These are phyloP conservation scores for Neocrepidodera transversa DNA, from an alignment of 2,888 invertebrate genomes.

Conservation along the genomic window DNA sequence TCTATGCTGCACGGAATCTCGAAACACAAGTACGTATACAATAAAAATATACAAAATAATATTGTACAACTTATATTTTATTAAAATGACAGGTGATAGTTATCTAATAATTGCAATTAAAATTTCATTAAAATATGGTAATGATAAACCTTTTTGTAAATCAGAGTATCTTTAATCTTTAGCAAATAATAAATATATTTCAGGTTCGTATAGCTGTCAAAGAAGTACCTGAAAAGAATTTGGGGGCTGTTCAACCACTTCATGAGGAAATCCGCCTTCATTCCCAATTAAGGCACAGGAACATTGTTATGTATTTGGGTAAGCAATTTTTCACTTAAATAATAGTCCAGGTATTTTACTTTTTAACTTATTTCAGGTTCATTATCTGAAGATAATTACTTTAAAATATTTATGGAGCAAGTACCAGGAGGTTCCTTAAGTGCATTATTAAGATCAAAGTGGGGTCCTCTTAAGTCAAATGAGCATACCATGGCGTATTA, in stretches of 20 bases:
- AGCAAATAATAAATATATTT: too few species aligned
- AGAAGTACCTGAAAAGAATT: conserved; percentile 95
- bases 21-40: conserved; percentile 74
- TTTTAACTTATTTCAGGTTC: conserved; percentile 78
- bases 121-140: too few species aligned
- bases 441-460: conserved; percentile 90
- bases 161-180: too few species aligned
- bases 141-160: too few species aligned
- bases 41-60: too few species aligned
- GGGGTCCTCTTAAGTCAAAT: conserved; percentile 96
- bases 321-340: too few species aligned
- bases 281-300: conserved; percentile 92
- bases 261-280: conserved; percentile 98
- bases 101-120: too few species aligned
- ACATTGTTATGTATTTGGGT: conserved; percentile 80
- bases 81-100: too few species aligned
- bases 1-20: conserved; percentile 92
- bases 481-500: conserved; percentile 96
- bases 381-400: conserved; percentile 90
- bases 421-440: conserved; percentile 84
- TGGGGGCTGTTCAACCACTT: conserved; percentile 95
- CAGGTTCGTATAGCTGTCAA: conserved; percentile 84
- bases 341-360: too few species aligned
- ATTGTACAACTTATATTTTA: too few species aligned
- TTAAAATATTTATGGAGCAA: conserved; percentile 99